Evolutionary conservation across 2,888 invertebrate species (phyloP).

Genomic region (Priocnemis perturbator): DNA sequence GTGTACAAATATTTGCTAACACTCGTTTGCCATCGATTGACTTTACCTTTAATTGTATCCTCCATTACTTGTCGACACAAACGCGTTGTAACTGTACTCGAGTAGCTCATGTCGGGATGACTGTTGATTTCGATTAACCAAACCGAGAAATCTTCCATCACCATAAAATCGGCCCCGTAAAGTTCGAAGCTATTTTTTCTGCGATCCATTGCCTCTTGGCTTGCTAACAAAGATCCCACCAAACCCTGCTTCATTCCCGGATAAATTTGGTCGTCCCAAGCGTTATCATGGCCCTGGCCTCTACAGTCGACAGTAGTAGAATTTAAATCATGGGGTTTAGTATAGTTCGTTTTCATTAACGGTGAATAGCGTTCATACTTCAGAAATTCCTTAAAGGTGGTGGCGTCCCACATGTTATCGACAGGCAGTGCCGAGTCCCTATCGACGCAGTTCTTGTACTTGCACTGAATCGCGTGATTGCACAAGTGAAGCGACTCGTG

Average conservation of each 20-base stretch:
- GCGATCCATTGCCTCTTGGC: slow-evolving; percentile 90
- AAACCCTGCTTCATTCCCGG: slow-evolving; percentile 90
- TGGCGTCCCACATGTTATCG: slow-evolving; percentile 98
- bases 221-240: slow-evolving; percentile 88
- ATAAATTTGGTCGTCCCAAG: slow-evolving; percentile 90
- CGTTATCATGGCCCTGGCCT: slow-evolving; percentile 84
- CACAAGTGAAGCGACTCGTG: slow-evolving; percentile 95
- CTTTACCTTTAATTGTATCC: slow-evolving; percentile 91
- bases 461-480: slow-evolving; percentile 94
- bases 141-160: slow-evolving; percentile 90
- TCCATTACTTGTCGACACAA: slow-evolving; percentile 92
- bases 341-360: no score
- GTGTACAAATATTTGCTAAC: neutral
- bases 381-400: slow-evolving; percentile 81
- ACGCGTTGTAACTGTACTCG: slow-evolving; percentile 91
- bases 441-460: slow-evolving; percentile 84
- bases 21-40: neutral
- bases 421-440: slow-evolving; percentile 86
- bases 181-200: slow-evolving; percentile 91
- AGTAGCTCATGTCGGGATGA: slow-evolving; percentile 93
- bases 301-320: slow-evolving; percentile 68
- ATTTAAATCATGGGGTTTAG: no score
- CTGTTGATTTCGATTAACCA: slow-evolving; percentile 98
- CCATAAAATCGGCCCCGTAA: slow-evolving; percentile 97
- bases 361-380: slow-evolving; percentile 53